Evolutionary conservation across 2,797 vertebrate species (phyloP).

Genomic region (Rhadinocentrus ornatus): DNA sequence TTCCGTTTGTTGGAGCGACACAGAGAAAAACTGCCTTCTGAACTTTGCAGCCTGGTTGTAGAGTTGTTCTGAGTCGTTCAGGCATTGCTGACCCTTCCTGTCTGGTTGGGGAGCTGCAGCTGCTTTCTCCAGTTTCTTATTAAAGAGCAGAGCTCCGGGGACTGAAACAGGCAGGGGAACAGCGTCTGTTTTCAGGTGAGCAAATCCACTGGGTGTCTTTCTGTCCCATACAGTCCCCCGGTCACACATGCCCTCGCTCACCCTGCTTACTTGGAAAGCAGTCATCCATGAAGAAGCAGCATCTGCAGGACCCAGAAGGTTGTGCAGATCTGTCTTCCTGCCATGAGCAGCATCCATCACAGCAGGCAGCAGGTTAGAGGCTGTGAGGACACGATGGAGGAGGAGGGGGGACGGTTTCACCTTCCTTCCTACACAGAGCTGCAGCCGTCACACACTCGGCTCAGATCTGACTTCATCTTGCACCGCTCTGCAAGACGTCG

Average conservation of each 20-base stretch:
- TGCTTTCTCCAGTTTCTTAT: too few species aligned
- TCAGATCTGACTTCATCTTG: too few species aligned
- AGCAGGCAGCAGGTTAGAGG: conserved; percentile 38
- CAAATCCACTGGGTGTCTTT: conserved; percentile 77
- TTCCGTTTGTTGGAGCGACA: neutral
- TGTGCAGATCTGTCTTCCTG: conserved; percentile 50
- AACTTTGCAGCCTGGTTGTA: neutral
- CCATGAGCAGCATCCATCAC: conserved; percentile 60
- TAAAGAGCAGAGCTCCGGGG: conserved; percentile 52
- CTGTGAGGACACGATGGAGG: conserved; percentile 36
- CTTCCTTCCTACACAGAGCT: too few species aligned
- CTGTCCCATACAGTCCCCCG: conserved; percentile 59
- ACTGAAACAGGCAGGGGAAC: conserved; percentile 62
- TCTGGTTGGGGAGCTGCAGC: too few species aligned
- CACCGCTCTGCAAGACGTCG: too few species aligned
- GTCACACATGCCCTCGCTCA: conserved; percentile 11
- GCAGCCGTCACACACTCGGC: too few species aligned
- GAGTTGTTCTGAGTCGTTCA: too few species aligned
- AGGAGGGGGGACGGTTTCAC: neutral
- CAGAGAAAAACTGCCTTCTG: conserved; percentile 10
- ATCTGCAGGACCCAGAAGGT: conserved; percentile 46
- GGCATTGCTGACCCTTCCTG: too few species aligned
- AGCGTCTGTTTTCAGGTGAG: conserved; percentile 75
- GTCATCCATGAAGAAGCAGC: conserved; percentile 54
- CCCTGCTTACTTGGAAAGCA: conserved; percentile 50